Conservation (phyloP, 2,797 vertebrate species). For the Loriculus beryllinus region DNA sequence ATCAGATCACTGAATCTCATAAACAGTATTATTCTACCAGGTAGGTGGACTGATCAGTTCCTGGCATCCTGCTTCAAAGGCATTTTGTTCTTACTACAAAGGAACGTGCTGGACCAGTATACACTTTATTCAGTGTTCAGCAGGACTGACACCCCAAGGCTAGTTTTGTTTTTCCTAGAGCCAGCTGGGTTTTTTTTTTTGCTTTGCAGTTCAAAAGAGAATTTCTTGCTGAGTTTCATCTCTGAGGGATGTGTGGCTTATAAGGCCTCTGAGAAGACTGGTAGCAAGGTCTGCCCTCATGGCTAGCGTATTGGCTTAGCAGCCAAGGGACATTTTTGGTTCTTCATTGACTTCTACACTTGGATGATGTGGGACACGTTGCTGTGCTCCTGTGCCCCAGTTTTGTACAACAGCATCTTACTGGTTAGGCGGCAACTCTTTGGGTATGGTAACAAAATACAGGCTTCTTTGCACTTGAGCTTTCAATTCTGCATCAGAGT, state of each 20-base stretch:
- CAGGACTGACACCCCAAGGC: neutral
- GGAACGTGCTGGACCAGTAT: neutral
- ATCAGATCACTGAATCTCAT: neutral
- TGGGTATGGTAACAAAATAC: neutral
- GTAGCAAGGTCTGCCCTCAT: neutral
- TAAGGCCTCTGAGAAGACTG: neutral
- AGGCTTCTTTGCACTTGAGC: neutral
- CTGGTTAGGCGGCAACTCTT: neutral
- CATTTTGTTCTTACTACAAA: neutral
- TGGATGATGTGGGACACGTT: neutral
- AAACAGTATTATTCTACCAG: neutral
- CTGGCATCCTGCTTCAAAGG: constrained; percentile 25
- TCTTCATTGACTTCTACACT: neutral
- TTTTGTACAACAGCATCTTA: neutral
- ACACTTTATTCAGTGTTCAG: neutral
- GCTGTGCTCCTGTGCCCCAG: neutral
- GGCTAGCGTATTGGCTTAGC: neutral
- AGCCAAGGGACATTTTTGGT: neutral
- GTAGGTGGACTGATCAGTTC: neutral
- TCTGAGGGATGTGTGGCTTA: neutral
- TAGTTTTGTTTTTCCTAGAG: neutral
- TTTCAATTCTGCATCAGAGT: neutral
- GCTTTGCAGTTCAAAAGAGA: neutral
- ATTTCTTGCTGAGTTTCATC: neutral
- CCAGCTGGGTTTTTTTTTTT: neutral